Base-by-base conservation (phyloP, 2,888 invertebrate species). In the Agrenia bidenticulata region DNA sequence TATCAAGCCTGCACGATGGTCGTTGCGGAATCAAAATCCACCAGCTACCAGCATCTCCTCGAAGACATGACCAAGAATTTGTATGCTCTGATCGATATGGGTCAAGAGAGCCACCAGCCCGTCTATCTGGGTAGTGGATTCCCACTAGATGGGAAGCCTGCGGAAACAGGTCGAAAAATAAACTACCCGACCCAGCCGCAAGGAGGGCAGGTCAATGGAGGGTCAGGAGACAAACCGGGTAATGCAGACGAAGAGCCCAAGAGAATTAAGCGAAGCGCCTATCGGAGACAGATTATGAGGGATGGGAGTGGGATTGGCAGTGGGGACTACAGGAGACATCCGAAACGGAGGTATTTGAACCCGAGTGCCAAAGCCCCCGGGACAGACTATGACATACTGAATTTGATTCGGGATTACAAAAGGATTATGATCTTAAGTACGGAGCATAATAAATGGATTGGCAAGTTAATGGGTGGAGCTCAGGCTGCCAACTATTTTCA, bases 361-460 rank as follows among this genome's bases (percentile, higher is more conserved):
- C 61, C 64, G 1, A 61, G 50, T 11, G 51, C 63, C n/a, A 67
- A 61, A 26, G 67, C 65, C 0, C 65, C 67, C 32, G 70, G 70
- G 15, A 70, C 70, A 1, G n/a, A 63, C 1, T 72, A 72, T 49
- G 65, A 68, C 27, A 69, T 71, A 21, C 41, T 50, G 1, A 45
- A 45, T 0, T 41, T 71, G 11, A 50, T 72, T 17, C 23, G 37
- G 1, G 72, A 72, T 41, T 72, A 72, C 53, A 59, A 60, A 9
- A 60, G 61, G 49, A 54, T 72, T 0, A 69, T 69, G 56, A 39
- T 72, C 2, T 51, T 63, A 1, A 58, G 62, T 1, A 63, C 62
- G 2, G 41, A 61, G 15, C 65, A 64, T 49, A 72, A 72, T 23
- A 54, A 50, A 1, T 70, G 67, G 67, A 60, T 70, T 55, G 70